Evolutionary conservation across 2,797 vertebrate species (phyloP), one percentile per base, ranked within the genome.

Genomic region (Danionella dracula): DNA sequence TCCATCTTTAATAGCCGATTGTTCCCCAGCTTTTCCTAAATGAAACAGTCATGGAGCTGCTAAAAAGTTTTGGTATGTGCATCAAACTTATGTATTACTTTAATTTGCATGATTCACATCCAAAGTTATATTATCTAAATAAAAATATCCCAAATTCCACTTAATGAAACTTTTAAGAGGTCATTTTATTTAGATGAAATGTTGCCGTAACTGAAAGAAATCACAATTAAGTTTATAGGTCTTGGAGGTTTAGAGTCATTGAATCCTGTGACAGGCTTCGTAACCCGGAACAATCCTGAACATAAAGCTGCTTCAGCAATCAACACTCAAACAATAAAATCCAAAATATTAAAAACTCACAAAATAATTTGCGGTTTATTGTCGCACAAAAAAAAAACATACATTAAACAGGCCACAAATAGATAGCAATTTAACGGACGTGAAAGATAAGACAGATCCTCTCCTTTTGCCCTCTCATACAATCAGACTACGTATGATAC

Each of bases 301-400:
- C 66, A 42, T 42, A 37, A 66, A 40, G 63, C 65, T 76, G 38
- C 53, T 6, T 27, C 23, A 27, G 70, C 55, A 51, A 49, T 54
- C 53, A 44, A 66, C 70, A 68, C 29, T 60, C 37, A 49, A 65
- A 20, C 56, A 58, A 41, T 40, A 11, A 1, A 34, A 38, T 15
- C 16, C 40, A 68, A 68, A 27, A 34, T 31, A 65, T 66, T 73
- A 82, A 76, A 64, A 83, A 79, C 74, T 76, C 76, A 78, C 90
- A 92, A 93, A 93, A 92, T 90, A 91, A 92, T 90, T 90, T 88
- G 82, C 44, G 48, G 83, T 93, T 93, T 93, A 88, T 87, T 92
- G 88, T 92, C 88, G 87, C 75, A 87, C 86, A 92, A 92, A 81
- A 82, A 76, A 85, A 83, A 88, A 87, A 90, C 85, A 87, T 82